Evolutionary conservation across 2,113 vertebrate genomes (phyloP), one percentile per base, ranked within the genome.

Genomic region (Rousettus leschenaultii): DNA sequence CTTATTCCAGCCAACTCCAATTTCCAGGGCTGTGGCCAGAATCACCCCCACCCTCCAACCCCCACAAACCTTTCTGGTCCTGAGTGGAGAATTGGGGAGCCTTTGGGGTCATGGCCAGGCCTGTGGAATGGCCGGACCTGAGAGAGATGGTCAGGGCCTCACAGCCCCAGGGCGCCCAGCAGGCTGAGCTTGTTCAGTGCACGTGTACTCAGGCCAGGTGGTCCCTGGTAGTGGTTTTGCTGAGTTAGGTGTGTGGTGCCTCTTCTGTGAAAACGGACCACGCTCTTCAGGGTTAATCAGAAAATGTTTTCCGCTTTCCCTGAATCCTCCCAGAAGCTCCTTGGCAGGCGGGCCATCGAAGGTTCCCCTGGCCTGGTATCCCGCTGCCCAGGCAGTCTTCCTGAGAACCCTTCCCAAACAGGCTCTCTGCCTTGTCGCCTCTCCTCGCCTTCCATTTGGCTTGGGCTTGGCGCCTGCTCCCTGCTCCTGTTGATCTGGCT

Each of bases 41-140:
- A 38, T 21, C 45, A 48, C 11, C 4, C 1, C 43, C 1, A 12
- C 0, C 63, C 18, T 1, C 1, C 38, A 0, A 15, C 0, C 82
- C 21, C n/a, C 30, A 21, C 8, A 16, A 35, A 78, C 3, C 7
- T 55, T 74, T 43, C 40, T 89, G 89, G 21, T 11, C 40, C 24
- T 1, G 0, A 7, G 53, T 3, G 13, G 30, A 74, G 7, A 9
- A 13, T 21, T 3, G 10, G 33, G 26, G 19, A n/a, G 43, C 48
- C 4, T 65, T 70, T 10, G 65, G n/a, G 63, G 6, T 28, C 16
- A 45, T 4, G 30, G 28, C 35, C 0, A 6, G 14, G 11, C 35
- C 61, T 3, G 7, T 24, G 55, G 22, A 63, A 8, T 63, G 51
- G 11, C 57, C 33, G 4, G 22, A 51, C 14, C 63, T 70, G 24